Evolutionary conservation across 2,797 vertebrate genomes (phyloP).

Genomic region (Urosaurus nigricauda): DNA sequence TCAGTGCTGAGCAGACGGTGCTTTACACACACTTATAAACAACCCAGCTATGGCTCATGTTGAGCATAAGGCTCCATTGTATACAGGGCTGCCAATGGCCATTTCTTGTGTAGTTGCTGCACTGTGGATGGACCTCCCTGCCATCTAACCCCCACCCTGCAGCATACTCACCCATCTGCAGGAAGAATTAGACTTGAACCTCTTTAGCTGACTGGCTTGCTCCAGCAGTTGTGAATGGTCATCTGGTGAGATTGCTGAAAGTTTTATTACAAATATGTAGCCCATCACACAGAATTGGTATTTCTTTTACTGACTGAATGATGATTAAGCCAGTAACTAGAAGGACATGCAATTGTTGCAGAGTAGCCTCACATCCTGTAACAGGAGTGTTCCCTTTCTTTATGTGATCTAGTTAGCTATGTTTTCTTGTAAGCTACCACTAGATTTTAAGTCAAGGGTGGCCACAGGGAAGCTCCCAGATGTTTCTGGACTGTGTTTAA

Average conservation of each 20-base stretch:
- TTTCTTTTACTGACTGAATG: not conserved
- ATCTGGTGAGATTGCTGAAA: not conserved
- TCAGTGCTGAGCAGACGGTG: accelerated
- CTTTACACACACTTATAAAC: conserved; percentile 15
- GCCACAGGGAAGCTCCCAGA: too few relatives aligned
- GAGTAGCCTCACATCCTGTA: not conserved
- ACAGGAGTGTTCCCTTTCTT: not conserved
- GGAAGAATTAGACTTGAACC: not conserved
- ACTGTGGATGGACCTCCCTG: conserved; percentile 10
- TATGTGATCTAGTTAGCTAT: not conserved
- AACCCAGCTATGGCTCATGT: not conserved
- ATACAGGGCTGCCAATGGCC: not conserved
- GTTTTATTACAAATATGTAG: not conserved
- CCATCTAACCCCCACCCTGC: not conserved
- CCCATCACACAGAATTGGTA: too few relatives aligned
- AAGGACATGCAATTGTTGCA: not conserved
- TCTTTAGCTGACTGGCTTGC: not conserved
- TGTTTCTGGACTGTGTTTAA: not conserved
- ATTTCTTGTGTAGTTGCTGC: not conserved
- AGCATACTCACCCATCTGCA: not conserved
- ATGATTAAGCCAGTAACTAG: not conserved
- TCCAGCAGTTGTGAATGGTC: not conserved
- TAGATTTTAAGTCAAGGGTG: not conserved
- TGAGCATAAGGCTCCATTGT: conserved; percentile 4
- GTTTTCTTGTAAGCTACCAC: not conserved